Conservation (phyloP, 1,140 invertebrate genomes). For the Rhyacophila brunnea region DNA sequence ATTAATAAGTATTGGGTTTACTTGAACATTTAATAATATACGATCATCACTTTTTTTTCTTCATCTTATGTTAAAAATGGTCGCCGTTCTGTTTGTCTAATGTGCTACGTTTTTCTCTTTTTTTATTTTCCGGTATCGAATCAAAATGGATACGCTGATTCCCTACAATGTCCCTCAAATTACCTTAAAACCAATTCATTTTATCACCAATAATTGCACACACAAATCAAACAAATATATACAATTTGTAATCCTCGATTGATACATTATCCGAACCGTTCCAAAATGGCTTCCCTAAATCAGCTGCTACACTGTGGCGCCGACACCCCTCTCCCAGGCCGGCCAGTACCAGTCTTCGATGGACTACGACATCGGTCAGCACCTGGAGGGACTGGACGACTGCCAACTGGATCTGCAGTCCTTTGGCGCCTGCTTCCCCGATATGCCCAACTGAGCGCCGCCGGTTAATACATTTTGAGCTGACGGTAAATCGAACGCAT, state of each 20-base stretch:
- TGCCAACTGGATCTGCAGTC: constrained; percentile 28
- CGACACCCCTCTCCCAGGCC: constrained; percentile 20
- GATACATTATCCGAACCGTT: too few relatives aligned
- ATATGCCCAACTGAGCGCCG: not conserved
- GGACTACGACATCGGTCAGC: constrained; percentile 30
- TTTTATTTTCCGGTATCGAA: constrained; percentile 26
- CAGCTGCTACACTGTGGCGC: constrained; percentile 18
- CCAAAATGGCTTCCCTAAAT: not conserved
- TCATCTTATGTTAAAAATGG: not conserved
- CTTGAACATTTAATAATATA: not conserved
- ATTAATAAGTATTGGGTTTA: not conserved
- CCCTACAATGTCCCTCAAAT: not conserved
- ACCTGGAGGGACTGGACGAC: constrained; percentile 29
- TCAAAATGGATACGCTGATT: not conserved
- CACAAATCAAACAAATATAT: not conserved
- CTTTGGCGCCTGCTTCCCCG: constrained; percentile 17
- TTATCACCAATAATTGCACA: not conserved
- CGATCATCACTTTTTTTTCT: not conserved
- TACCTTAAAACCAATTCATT: not conserved
- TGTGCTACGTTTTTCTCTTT: constrained; percentile 33
- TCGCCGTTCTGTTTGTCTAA: constrained; percentile 22
- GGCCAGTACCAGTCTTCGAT: constrained; percentile 4
- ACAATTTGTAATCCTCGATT: not conserved
- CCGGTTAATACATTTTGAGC: too few relatives aligned
- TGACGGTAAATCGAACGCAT: too few relatives aligned